phyloP scores from a whole-genome alignment of 2,797 vertebrate genomes.

The Sandelia bainsii region DNA sequence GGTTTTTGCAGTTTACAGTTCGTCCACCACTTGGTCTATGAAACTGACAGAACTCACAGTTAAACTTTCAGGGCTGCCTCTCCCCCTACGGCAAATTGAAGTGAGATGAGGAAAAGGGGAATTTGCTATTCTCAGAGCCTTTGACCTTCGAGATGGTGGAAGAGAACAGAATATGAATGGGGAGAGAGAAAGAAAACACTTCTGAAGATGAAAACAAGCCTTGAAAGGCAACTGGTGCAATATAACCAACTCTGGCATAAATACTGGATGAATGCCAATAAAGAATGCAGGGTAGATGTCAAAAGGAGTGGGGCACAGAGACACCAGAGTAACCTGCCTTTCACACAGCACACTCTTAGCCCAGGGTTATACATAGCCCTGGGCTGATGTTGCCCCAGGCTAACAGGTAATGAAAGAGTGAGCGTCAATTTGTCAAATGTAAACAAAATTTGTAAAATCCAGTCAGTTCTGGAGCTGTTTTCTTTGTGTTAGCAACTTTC shows the following conservation, averaged over 20 bases:
- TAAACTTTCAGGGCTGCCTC: constrained; percentile 54
- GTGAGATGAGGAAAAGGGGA: constrained; percentile 63
- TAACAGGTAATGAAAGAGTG: constrained; percentile 50
- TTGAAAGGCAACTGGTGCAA: constrained; percentile 74
- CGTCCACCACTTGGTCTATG: constrained; percentile 38
- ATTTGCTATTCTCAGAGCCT: constrained; percentile 75
- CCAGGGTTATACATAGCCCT: constrained; percentile 69
- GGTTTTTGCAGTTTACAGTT: constrained; percentile 29
- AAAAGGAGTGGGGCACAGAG: constrained; percentile 54
- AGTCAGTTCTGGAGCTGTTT: constrained; percentile 17
- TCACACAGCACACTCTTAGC: constrained; percentile 53
- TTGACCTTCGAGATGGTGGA: constrained; percentile 67
- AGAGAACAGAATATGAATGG: constrained; percentile 74
- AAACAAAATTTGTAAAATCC: constrained; percentile 52
- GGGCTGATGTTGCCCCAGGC: constrained; percentile 56
- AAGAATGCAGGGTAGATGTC: constrained; percentile 68
- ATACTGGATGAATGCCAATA: constrained; percentile 72
- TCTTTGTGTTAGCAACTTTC: constrained; percentile 36
- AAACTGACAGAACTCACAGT: constrained; percentile 56
- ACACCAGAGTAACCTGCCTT: constrained; percentile 55
- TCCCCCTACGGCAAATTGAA: constrained; percentile 62
- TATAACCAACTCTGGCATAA: constrained; percentile 72
- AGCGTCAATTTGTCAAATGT: constrained; percentile 48
- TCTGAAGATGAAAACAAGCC: constrained; percentile 74
- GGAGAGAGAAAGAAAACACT: constrained; percentile 45